Base-by-base conservation (phyloP, 1,140 invertebrate genomes). In the Leptonema lineaticorne region DNA sequence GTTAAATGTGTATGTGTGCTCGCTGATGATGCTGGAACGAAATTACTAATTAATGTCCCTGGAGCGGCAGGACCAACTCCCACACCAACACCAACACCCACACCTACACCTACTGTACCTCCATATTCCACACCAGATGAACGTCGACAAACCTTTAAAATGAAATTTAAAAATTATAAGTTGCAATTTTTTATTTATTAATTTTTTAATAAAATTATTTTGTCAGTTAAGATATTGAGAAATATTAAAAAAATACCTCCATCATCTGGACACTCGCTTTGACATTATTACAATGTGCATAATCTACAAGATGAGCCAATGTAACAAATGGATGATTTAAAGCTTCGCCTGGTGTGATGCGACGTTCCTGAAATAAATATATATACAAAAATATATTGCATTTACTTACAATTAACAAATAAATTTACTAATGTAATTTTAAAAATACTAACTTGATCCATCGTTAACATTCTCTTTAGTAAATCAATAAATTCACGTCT, bases 261-360 rank as follows among this genome's bases (percentile, higher is more conserved):
- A 96, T 97, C 94, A 96, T 96, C 79, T 96, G 93, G 20, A 95
- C 93, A 69, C 92, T 95, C 2, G 93, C 92, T 81, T 96, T 96
- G 0, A 96, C 94, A 81, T 96, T 97, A 79, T 95, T 94, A 78
- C 94, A 97, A 79, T 98, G 95, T 0, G 94, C 93, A 79, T 98
- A 98, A 79, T 98, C 96, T 2, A 96, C 90, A 26, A 99, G 84
- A 81, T 98, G 96, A 1, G 92, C 91, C 63, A 98, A 83, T 14
- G 92, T 92, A 6, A 97, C 94, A 82, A 98, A 98, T 14, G 92
- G 89, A 81, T 98, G 96, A 79, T 96, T 95, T 67, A 99, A 79
- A 6, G 96, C 96, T 80, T 97, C 95, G 9, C 92, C 92, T 0
- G 97, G 97, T 48, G 93, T 97, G 74, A 98, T 96, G 18, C 97